Evolutionary conservation across 2,113 vertebrate genomes (phyloP), one percentile per base, ranked within the genome.

Genomic region (Arvicanthis niloticus): DNA sequence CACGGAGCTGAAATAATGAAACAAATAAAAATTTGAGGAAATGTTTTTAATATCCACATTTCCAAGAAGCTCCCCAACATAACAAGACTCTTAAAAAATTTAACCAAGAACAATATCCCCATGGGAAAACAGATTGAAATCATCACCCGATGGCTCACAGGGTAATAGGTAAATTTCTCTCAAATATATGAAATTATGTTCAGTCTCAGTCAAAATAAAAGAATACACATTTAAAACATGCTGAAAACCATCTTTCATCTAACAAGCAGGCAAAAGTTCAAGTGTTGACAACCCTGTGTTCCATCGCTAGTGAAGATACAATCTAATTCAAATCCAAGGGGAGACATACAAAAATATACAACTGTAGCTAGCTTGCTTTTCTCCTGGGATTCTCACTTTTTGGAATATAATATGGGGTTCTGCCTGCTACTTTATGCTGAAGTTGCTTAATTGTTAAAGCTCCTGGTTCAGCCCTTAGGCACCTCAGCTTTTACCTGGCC

Each of bases 11-110:
- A 45, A 42, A 65, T 31, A 62, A 62, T 62, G 40, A 65, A 42
- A 65, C 58, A 82, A 90, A 87, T 87, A 5, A 92, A 86, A 10
- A 70, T 6, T 24, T 51, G 60, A 31, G 34, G 8, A 88, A 91
- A 77, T 56, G 90, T 77, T 93, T 94, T 87, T 56, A 88, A 84
- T 72, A 72, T 82, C 68, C 62, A 40, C 56, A 60, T 56, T 91
- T 77, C 22, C 51, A 73, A 76, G 89, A n/a, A 88, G 21, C 11
- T 65, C 68, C 7, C 26, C 73, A 68, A 70, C 15, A 81, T 42
- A 70, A 65, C 93, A 89, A 58, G 56, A 42, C 21, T 29, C 81
- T 42, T 26, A 72, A 70, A 86, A 45, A 84, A 29, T 45, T 19
- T 22, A 72, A 58, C 31, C 68, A 42, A 42, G 37, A 90, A 86